These are phyloP conservation scores for Drosophila pandora DNA, from an alignment of 1,140 invertebrate species.

Conservation along the genomic window DNA sequence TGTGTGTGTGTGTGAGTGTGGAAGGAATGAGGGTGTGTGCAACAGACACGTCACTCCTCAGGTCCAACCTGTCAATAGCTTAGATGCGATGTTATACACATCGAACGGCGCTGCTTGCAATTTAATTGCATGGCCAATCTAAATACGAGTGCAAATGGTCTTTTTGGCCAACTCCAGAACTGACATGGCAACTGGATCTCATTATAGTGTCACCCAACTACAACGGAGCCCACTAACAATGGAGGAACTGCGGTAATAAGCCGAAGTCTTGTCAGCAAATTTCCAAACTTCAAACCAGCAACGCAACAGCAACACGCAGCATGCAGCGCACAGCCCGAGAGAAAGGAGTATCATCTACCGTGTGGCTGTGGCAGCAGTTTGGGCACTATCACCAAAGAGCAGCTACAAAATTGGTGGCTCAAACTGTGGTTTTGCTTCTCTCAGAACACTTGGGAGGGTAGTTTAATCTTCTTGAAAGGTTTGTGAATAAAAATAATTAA, in stretches of 20 bases:
- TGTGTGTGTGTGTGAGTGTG: constrained; percentile 1
- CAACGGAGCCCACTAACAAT: constrained; percentile 40
- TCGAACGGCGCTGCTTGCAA: constrained; percentile 48
- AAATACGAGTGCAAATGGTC: constrained; percentile 14
- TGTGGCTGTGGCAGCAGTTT: constrained; percentile 31
- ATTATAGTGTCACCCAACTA: constrained; percentile 45
- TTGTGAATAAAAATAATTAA: background rate
- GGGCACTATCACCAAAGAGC: constrained; percentile 41
- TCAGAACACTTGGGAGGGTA: background rate
- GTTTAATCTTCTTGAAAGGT: background rate
- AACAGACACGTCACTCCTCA: constrained; percentile 50
- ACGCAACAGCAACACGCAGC: background rate
- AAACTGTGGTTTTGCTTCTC: constrained; percentile 30
- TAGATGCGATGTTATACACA: constrained; percentile 43
- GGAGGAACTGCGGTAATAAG: constrained; percentile 63
- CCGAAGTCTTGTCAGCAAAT: constrained; percentile 46
- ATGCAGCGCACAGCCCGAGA: constrained; percentile 1
- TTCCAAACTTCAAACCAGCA: constrained; percentile 21
- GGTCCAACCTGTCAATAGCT: constrained; percentile 74
- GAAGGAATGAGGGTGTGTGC: constrained; percentile 3
- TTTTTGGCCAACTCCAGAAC: constrained; percentile 19
- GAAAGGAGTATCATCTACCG: constrained; percentile 12
- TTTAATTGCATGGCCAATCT: constrained; percentile 64
- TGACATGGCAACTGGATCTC: constrained; percentile 37
- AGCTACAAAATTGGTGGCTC: constrained; percentile 50